A percentile compares a stretch with the other conserved stretches of the same genome.
These are phyloP conservation scores for Drosophila pseudotakahashii DNA, from an alignment of 2,888 invertebrate genomes.

Conservation along the genomic window DNA sequence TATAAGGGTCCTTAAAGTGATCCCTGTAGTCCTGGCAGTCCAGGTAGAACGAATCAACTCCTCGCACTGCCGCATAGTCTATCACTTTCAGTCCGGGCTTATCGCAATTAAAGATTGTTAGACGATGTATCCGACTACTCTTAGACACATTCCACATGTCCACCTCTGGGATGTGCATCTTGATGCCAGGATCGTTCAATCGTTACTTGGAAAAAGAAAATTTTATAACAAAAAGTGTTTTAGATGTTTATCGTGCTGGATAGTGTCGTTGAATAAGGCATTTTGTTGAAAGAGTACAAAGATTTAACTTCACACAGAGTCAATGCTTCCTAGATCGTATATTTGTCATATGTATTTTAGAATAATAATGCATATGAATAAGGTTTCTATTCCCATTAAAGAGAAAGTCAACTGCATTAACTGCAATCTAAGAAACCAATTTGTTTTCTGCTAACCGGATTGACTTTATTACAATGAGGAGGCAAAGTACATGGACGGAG, in stretches of 20 bases:
- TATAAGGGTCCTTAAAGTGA: slow-evolving; percentile 76
- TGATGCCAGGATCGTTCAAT: background rate
- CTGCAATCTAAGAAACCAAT: slow-evolving; percentile 9
- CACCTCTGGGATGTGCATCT: slow-evolving; percentile 62
- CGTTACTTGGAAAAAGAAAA: background rate
- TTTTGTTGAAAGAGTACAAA: background rate
- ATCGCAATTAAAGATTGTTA: slow-evolving; percentile 60
- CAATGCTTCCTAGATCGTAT: background rate
- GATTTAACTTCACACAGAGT: background rate
- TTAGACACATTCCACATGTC: slow-evolving; percentile 72
- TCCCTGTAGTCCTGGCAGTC: slow-evolving; percentile 78
- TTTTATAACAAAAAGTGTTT: background rate
- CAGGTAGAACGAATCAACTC: slow-evolving; percentile 72
- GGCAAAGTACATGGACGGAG: background rate
- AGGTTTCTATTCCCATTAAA: background rate
- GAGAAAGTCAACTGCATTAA: background rate
- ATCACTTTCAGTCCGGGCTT: slow-evolving; percentile 69
- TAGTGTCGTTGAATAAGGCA: slow-evolving; percentile 1
- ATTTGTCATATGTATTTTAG: no score
- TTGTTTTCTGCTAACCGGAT: slow-evolving; percentile 14
- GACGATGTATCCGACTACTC: slow-evolving; percentile 65
- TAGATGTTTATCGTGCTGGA: background rate
- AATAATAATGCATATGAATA: no score
- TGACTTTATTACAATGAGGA: slow-evolving; percentile 18
- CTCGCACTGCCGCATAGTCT: slow-evolving; percentile 65